Conservation (phyloP, 2,113 vertebrate genomes). For the Sylvietta virens region DNA sequence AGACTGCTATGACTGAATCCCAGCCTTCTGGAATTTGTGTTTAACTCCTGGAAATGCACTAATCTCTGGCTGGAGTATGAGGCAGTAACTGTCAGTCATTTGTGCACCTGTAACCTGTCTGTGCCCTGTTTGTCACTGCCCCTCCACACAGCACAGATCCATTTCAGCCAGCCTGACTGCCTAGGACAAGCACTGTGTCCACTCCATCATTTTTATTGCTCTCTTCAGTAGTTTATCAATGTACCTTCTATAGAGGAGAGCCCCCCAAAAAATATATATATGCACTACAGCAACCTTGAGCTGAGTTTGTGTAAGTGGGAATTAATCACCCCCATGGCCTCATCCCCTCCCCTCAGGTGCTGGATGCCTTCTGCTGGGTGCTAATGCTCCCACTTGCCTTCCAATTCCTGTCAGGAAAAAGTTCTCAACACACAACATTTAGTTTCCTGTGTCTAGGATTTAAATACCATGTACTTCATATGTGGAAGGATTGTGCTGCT, state of each 20-base stretch:
- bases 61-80: background rate
- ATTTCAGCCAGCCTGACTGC: background rate
- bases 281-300: background rate
- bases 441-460: background rate
- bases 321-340: background rate
- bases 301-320: background rate
- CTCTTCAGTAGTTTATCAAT: slow-evolving; percentile 40
- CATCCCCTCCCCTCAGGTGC: background rate
- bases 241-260: background rate
- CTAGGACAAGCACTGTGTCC: background rate
- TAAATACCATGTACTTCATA: background rate
- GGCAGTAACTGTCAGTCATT: background rate
- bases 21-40: background rate
- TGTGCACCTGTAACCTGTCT: background rate
- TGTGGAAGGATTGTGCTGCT: background rate
- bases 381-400: background rate
- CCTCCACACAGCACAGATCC: background rate
- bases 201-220: slow-evolving; percentile 54
- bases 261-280: slow-evolving; percentile 1
- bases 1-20: background rate
- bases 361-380: background rate
- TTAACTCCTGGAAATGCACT: background rate
- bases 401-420: background rate
- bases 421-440: background rate
- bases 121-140: slow-evolving; percentile 1